Evolutionary conservation across 2,113 vertebrate species (phyloP).

Genomic region (Psammodynastes pulverulentus): DNA sequence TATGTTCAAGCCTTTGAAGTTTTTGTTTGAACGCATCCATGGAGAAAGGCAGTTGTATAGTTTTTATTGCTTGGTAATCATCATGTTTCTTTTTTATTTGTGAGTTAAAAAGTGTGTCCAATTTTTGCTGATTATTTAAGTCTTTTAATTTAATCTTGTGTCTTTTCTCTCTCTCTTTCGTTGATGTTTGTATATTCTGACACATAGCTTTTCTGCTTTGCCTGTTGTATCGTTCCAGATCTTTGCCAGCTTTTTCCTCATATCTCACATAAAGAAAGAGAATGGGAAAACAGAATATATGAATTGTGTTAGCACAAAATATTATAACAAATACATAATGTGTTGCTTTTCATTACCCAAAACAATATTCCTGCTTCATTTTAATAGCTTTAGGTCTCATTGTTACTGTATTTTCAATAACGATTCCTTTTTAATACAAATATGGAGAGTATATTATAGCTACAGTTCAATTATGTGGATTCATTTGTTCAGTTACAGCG

Average conservation of each 20-base stretch:
- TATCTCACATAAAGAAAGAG: constrained; percentile 71
- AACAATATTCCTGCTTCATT: constrained; percentile 12
- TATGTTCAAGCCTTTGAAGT: constrained; percentile 63
- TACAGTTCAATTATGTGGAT: constrained; percentile 60
- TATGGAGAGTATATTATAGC: constrained; percentile 52
- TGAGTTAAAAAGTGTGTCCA: constrained; percentile 81
- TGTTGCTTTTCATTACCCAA: neutral
- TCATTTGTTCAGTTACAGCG: constrained; percentile 49
- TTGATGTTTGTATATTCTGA: constrained; percentile 38
- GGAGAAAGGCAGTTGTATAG: constrained; percentile 76
- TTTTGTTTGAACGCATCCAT: constrained; percentile 73
- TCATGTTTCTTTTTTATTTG: constrained; percentile 73
- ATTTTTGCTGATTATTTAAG: constrained; percentile 79
- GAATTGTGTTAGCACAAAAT: neutral
- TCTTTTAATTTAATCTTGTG: constrained; percentile 78
- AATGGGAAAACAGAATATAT: neutral
- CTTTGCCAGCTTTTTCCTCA: constrained; percentile 83
- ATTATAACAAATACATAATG: neutral
- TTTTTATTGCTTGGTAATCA: constrained; percentile 62
- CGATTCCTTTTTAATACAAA: constrained; percentile 26
- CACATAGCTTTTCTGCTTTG: constrained; percentile 72
- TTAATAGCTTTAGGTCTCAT: constrained; percentile 39
- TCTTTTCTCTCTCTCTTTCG: constrained; percentile 62
- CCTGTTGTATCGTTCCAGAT: constrained; percentile 75
- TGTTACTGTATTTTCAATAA: constrained; percentile 37